Conservation (phyloP, 2,888 invertebrate species). For the Lasioglossum marginatum region DNA sequence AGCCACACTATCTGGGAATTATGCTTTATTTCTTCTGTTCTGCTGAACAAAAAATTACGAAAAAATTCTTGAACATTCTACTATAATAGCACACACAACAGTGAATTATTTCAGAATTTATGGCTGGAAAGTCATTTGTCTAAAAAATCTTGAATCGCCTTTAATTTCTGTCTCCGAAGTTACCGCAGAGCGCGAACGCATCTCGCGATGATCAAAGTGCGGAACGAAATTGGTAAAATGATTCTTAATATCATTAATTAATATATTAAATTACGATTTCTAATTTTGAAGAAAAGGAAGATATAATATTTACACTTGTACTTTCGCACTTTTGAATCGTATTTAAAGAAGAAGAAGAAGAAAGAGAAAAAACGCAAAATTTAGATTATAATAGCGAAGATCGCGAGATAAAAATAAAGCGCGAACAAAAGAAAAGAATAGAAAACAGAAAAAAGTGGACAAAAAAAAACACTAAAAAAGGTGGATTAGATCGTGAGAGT, state of each 20-base stretch:
- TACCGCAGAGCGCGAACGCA: constrained; percentile 70
- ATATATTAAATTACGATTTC: constrained; percentile 69
- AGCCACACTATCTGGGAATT: no score
- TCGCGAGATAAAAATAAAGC: constrained; percentile 52
- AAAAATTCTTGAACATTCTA: no score
- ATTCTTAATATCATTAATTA: constrained; percentile 73
- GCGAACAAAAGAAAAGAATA: constrained; percentile 41
- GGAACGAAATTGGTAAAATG: constrained; percentile 68
- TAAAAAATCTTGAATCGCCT: constrained; percentile 50
- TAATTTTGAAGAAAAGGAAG: constrained; percentile 67
- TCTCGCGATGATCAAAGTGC: constrained; percentile 72
- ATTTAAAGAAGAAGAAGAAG: constrained; percentile 27
- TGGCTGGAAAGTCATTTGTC: no score
- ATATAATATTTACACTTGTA: constrained; percentile 68
- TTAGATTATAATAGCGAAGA: constrained; percentile 65
- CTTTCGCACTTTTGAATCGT: constrained; percentile 76
- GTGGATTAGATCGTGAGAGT: constrained; percentile 66
- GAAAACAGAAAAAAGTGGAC: no score
- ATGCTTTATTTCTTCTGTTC: no score
- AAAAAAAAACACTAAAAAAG: no score
- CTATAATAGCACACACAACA: no score
- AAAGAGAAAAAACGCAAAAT: constrained; percentile 53
- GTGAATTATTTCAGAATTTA: no score
- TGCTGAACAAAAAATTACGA: no score
- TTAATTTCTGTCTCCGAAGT: constrained; percentile 79